Evolutionary conservation across 2,113 vertebrate genomes (phyloP).

Genomic region (Tapirus terrestris): DNA sequence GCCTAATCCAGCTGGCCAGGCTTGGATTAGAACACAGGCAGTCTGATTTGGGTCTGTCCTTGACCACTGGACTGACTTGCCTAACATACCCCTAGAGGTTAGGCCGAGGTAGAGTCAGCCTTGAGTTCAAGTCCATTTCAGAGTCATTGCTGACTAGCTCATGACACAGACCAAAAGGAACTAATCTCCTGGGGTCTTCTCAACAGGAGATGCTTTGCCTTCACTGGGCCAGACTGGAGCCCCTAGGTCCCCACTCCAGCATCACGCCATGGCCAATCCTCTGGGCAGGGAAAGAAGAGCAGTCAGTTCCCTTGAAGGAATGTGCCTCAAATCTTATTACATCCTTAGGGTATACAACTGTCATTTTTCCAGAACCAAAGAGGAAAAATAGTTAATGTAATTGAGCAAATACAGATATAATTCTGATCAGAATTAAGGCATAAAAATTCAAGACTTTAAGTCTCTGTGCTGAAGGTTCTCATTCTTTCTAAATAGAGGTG

Average conservation of each 20-base stretch:
- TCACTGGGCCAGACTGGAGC: not conserved
- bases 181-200: not conserved
- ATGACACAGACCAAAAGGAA: not conserved
- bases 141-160: not conserved
- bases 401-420: not conserved
- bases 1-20: not conserved
- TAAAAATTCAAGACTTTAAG: slow-evolving; percentile 4
- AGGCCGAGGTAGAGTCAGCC: not conserved
- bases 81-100: not conserved
- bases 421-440: not conserved
- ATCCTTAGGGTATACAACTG: not conserved
- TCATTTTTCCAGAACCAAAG: slow-evolving; percentile 21
- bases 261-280: not conserved
- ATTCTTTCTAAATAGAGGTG: not conserved
- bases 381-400: not conserved
- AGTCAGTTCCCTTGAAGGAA: not conserved
- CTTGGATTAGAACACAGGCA: not conserved
- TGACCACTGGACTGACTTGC: not conserved
- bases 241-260: not conserved
- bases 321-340: not conserved
- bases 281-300: not conserved
- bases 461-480: not conserved
- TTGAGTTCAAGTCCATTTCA: not conserved
- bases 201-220: not conserved
- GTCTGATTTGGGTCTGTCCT: not conserved